Base-by-base conservation (phyloP, 2,888 invertebrate species). In the Anorthoa munda region DNA sequence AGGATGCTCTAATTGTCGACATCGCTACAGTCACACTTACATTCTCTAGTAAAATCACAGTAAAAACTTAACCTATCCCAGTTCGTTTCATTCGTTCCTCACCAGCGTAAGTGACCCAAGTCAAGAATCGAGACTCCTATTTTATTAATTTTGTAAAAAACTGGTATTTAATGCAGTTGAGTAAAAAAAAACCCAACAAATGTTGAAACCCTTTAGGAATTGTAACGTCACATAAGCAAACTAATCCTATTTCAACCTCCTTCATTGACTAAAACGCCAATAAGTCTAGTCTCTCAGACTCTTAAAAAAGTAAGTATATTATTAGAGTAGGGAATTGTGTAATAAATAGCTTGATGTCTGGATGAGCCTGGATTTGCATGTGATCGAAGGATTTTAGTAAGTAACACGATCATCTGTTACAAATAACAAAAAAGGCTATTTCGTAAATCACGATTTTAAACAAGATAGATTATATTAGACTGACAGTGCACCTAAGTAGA, bases 281-380 rank as follows among this genome's bases (percentile, higher is more conserved):
- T 45, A 75, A 39, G n/a, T 75, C 23, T 56, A 45, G n/a, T 63
- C 56, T 21, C 1, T 21, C n/a, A 75, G n/a, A 75, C n/a, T 56
- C 15, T 12, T 21, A 65, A 18, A 56, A 75, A 74, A 74, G n/a
- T 31, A 55, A 18, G 9, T 17, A 2, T 23, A 23, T 31, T 70
- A 70, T 70, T 69, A n/a, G 26, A 50, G 17, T n/a, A 31, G 15
- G 15, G 21, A 21, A 23, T 53, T 53, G 45, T 17, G 53, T 39
- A 69, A 21, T 55, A 68, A n/a, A 26, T 46, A 26, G 26, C 26
- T 46, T 26, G 7, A 67, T 51, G 53, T 53, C 45, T 69, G 26
- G 17, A 26, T 67, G 21, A 55, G 11, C 5, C 53, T 31, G 9
- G 17, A 55, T 69, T 69, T 31, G 21, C 26, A 55, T 45, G 21